Evolutionary conservation across 2,888 invertebrate species (phyloP).

Genomic region (Chymomyza procnemis): DNA sequence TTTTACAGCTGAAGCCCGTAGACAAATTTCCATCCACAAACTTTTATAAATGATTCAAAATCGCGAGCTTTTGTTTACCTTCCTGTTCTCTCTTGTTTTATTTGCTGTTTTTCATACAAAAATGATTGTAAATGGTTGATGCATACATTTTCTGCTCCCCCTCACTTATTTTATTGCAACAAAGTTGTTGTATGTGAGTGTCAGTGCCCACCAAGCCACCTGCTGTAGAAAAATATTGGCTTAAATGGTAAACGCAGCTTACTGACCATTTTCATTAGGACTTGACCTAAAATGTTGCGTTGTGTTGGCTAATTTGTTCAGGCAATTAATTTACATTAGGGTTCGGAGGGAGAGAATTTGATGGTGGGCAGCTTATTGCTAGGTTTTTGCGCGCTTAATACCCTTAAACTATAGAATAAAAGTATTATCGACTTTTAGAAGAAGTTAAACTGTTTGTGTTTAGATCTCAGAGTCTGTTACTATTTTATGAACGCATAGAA

Average conservation of each 20-base stretch:
- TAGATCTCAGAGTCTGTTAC: too few species aligned
- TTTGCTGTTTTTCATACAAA: slow-evolving; percentile 40
- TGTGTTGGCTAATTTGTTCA: slow-evolving; percentile 58
- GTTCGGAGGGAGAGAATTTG: slow-evolving; percentile 22
- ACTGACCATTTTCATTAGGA: slow-evolving; percentile 16
- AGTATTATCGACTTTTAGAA: too few species aligned
- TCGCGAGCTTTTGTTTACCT: slow-evolving; percentile 47
- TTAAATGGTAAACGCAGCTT: neutral
- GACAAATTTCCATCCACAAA: slow-evolving; percentile 65
- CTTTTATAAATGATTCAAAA: slow-evolving; percentile 70
- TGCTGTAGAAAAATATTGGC: neutral
- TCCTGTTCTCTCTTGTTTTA: slow-evolving; percentile 41
- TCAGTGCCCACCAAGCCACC: neutral
- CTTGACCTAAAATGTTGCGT: slow-evolving; percentile 45
- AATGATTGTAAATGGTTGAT: slow-evolving; percentile 40
- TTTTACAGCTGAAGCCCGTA: neutral
- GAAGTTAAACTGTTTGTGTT: too few species aligned
- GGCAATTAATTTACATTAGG: slow-evolving; percentile 63
- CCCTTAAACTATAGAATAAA: too few species aligned
- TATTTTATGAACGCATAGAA: too few species aligned
- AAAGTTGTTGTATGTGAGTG: neutral
- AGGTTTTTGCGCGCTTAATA: slow-evolving; percentile 5
- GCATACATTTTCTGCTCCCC: neutral
- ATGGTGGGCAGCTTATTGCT: neutral
- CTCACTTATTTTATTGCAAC: slow-evolving; percentile 8